These are phyloP conservation scores for Erpobdella octoculata DNA, from an alignment of 2,888 invertebrate species.

Conservation along the genomic window DNA sequence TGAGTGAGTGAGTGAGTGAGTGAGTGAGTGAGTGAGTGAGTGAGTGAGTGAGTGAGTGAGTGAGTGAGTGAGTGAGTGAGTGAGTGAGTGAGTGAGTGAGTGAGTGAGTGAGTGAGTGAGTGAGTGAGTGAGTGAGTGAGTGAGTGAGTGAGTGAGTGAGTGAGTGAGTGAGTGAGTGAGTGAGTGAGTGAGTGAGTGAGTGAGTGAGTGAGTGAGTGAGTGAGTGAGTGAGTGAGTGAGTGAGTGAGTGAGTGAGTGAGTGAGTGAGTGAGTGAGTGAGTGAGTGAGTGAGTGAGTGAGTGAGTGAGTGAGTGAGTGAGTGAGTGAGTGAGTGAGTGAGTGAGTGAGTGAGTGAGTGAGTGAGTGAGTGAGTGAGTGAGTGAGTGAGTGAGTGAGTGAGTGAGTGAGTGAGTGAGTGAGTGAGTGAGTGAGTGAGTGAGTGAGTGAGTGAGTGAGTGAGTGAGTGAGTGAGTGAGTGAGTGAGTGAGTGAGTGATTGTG, in stretches of 20 bases:
- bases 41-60: neutral
- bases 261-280: conserved; percentile 9
- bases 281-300: conserved; percentile 10
- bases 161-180: neutral
- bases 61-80: conserved; percentile 5
- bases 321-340: neutral
- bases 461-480: conserved; percentile 11
- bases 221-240: neutral
- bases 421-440: conserved; percentile 11
- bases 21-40: neutral
- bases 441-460: conserved; percentile 11
- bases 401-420: conserved; percentile 2
- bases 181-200: neutral
- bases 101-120: conserved; percentile 11
- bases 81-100: conserved; percentile 9
- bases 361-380: neutral
- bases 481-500: neutral
- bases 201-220: neutral
- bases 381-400: conserved; percentile 5
- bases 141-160: neutral
- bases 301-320: neutral
- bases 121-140: conserved; percentile 11
- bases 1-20: neutral
- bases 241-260: neutral
- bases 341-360: neutral